These are phyloP conservation scores for Calephelis nemesis DNA, from an alignment of 1,140 invertebrate genomes.

Conservation along the genomic window DNA sequence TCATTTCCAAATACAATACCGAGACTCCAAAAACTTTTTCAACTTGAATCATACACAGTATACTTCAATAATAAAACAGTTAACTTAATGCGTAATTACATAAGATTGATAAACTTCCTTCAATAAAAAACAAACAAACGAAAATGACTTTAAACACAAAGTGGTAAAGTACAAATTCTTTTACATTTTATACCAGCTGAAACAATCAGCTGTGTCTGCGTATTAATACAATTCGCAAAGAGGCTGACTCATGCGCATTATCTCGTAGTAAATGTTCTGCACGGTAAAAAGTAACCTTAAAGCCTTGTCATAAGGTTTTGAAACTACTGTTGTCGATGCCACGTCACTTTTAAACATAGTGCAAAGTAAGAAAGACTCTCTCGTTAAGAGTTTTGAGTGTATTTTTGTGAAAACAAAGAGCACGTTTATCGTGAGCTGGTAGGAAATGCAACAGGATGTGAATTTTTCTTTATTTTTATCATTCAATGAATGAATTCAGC, in stretches of 20 bases:
- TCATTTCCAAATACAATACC: too few relatives aligned
- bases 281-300: not conserved
- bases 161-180: not conserved
- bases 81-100: slow-evolving; percentile 9
- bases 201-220: slow-evolving; percentile 9
- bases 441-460: slow-evolving; percentile 6
- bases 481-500: slow-evolving; percentile 4
- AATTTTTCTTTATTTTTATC: slow-evolving; percentile 16
- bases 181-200: slow-evolving; percentile 2
- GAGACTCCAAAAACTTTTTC: not conserved
- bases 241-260: slow-evolving; percentile 13
- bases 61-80: slow-evolving; percentile 4
- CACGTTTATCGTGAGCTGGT: slow-evolving; percentile 1
- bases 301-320: not conserved
- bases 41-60: not conserved
- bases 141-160: not conserved
- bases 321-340: not conserved
- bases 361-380: not conserved
- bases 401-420: not conserved
- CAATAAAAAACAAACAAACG: not conserved
- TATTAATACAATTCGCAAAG: slow-evolving; percentile 5
- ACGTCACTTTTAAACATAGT: not conserved
- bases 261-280: not conserved
- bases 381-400: not conserved
- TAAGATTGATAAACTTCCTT: slow-evolving; percentile 8